phyloP scores from a whole-genome alignment of 2,113 vertebrate genomes.

The Salvator merianae region DNA sequence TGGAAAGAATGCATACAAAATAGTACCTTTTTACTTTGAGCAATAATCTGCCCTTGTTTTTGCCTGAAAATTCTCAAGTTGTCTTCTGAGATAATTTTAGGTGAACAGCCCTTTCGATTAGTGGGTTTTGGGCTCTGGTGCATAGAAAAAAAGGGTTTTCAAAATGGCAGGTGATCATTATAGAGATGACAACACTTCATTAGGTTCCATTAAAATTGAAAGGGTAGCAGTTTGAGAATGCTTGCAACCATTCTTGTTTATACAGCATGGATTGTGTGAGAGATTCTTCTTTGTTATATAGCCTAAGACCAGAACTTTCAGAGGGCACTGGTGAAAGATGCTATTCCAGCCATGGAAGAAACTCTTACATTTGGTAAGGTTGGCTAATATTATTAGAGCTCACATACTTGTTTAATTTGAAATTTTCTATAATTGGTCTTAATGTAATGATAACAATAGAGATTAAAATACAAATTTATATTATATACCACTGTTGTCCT shows the following conservation, averaged over 20 bases:
- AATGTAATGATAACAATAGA: no score
- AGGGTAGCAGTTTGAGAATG: not conserved
- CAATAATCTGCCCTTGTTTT: not conserved
- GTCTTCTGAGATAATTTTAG: not conserved
- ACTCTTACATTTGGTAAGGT: no score
- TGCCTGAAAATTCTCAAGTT: not conserved
- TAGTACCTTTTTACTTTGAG: not conserved
- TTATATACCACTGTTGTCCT: no score
- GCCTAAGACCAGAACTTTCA: not conserved
- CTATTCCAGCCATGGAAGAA: no score
- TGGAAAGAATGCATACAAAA: not conserved
- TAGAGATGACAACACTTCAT: slow-evolving; percentile 1
- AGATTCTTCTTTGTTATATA: not conserved
- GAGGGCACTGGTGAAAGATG: not conserved
- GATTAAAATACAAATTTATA: no score
- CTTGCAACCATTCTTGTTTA: not conserved
- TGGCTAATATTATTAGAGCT: no score
- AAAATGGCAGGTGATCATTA: not conserved
- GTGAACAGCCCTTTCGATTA: not conserved
- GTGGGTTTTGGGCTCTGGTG: not conserved
- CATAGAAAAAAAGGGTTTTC: not conserved
- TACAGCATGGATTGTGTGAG: no score
- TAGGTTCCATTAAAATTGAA: slow-evolving; percentile 2
- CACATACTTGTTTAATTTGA: no score
- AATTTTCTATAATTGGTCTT: no score